Percentiles rank a stretch among this genome's conserved stretches.
Conservation (phyloP, 2,113 vertebrate genomes). For the Cryptoleucopteryx plumbea region DNA sequence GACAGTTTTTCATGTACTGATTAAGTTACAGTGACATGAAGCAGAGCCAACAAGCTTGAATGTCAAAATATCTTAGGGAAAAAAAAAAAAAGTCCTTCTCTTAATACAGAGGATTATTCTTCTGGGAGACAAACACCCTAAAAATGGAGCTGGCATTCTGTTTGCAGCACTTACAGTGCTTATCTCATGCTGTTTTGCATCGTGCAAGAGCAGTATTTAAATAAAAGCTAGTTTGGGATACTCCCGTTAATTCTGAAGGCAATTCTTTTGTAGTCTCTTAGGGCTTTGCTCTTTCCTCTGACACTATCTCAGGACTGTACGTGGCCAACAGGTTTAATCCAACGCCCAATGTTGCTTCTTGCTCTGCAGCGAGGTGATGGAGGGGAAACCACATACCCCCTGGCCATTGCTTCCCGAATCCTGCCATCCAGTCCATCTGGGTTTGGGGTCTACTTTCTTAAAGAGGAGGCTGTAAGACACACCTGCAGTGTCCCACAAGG, state of each 20-base stretch:
- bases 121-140: background rate
- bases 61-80: background rate
- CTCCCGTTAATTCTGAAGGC: accelerated
- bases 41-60: background rate
- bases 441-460: background rate
- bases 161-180: background rate
- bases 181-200: background rate
- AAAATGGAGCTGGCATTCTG: background rate
- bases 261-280: background rate
- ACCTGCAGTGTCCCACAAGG: background rate
- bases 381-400: background rate
- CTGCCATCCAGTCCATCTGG: background rate
- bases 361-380: background rate
- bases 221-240: background rate
- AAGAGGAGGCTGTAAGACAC: background rate
- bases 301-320: background rate
- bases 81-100: background rate
- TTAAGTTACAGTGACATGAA: background rate
- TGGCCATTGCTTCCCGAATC: background rate
- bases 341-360: background rate
- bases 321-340: background rate
- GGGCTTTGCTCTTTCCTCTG: background rate
- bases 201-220: background rate
- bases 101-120: background rate
- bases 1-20: background rate